Evolutionary conservation across 92 coral and sea anemone genomes (phyloP), one percentile per base, ranked within the genome.

Genomic region (Parazoanthus swiftii): DNA sequence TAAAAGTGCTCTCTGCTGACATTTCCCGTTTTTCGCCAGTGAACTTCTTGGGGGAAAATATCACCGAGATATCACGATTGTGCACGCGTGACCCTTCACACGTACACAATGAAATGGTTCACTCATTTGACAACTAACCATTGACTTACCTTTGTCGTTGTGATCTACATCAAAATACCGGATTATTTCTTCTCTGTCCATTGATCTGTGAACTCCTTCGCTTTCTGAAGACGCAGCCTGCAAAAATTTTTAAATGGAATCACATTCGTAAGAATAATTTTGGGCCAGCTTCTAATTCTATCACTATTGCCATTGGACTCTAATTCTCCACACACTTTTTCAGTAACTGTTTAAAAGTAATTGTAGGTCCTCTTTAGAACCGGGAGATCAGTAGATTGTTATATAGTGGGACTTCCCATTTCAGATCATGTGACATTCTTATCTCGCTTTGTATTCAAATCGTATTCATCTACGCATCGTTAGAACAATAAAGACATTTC

Each of bases 101-200:
- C 59, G 18, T 54, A 2, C 59, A 54, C 16, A 54, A 14, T 11
- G 2, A 54, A 54, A 54, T 54, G 33, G 4, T 15, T 20, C 20
- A 21, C 16, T 8, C 38, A 73, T 29, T 29, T 29, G 33, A 29
- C 33, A 29, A 29, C 33, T 29, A 29, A 29, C 33, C 33, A 29
- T 29, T 29, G 33, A 26, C 5, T 73, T 79, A 79, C 82, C 65
- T 48, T 79, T 25, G 4, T 51, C 66, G 67, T 50, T 67, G 37
- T 50, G 18, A 46, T 79, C 82, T 50, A 79, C 82, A 29, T 79
- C 82, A 50, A 79, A 79, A 25, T 79, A 79, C 15, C 67, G 82
- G 21, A 79, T 51, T 5, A 79, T 46, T 21, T 79, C 82, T 51
- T 79, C 82, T 79, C 82, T 79, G 8, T 54, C 39, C 82, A 79